Evolutionary conservation across 2,797 vertebrate genomes (phyloP), one percentile per base, ranked within the genome.

Genomic region (Chrysocyon brachyurus): DNA sequence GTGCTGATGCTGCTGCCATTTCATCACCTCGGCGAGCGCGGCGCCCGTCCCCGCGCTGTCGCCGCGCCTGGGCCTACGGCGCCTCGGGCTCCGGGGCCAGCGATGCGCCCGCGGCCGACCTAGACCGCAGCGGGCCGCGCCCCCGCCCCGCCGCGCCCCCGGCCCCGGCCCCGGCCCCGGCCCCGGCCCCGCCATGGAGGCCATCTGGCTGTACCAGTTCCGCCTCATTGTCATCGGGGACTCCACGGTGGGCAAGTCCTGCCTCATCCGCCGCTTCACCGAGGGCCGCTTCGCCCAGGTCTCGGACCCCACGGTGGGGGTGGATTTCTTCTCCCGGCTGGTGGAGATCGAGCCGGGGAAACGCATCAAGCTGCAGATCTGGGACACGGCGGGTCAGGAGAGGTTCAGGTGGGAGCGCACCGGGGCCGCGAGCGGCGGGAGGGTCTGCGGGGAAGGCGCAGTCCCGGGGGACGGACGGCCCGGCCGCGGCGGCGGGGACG

Each of bases 201-300:
- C 99, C 19, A 99, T 99, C 98, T 99, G 99, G 99, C 99, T 99
- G 24, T 99, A 99, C 98, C 99, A 99, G 98, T 99, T 99, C 98
- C 99, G 99, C 72, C 99, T 99, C 89, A 99, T 99, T 96, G 99
- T 99, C 98, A 99, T 99, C 90, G 99, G 99, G 59, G 99, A 99
- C 98, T 99, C 99, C 97, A 99, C 99, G 0, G 99, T 99, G 52
- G 99, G 99, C 93, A 99, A 99, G 98, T 99, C 99, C 3, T 99
- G 99, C 98, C 99, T 99, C 96, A 99, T 99, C 97, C 99, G 99
- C 57, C 99, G 99, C 98, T 99, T 99, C 99, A 99, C 99, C 0
- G 99, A 99, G 97, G 99, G 99, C 17, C 99, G 99, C 96, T 99
- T 99, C 90, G 99, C 99, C 92, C 99, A 99, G 98, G 99, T 99